Percentiles rank a stretch among this genome's conserved stretches.
Conservation (phyloP, 1,140 invertebrate genomes). For the Dufourea novaeangliae region DNA sequence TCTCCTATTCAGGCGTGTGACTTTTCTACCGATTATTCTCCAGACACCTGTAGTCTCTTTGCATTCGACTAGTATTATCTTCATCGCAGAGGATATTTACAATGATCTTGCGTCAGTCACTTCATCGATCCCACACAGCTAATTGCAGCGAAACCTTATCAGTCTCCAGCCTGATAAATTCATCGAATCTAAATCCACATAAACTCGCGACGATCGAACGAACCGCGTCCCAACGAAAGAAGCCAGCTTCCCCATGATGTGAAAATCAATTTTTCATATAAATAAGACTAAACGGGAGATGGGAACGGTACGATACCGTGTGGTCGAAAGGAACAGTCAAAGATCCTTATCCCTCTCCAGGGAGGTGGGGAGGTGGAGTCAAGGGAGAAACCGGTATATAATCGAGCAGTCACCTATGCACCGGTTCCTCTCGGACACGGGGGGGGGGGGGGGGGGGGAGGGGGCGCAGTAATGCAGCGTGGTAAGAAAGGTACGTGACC, state of each 20-base stretch:
- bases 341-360: slow-evolving; percentile 45
- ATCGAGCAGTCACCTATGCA: slow-evolving; percentile 61
- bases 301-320: slow-evolving; percentile 26
- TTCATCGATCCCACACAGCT: too few relatives aligned
- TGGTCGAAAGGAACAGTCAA: slow-evolving; percentile 6
- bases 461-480: slow-evolving; percentile 50
- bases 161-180: not conserved
- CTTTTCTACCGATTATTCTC: too few relatives aligned
- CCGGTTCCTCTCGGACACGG: slow-evolving; percentile 57
- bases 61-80: too few relatives aligned
- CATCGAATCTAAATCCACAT: not conserved
- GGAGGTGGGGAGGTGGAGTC: not conserved
- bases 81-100: too few relatives aligned
- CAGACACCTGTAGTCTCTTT: too few relatives aligned
- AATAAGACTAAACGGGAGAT: slow-evolving; percentile 38
- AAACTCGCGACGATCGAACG: not conserved
- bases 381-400: slow-evolving; percentile 59
- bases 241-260: too few relatives aligned
- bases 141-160: not conserved
- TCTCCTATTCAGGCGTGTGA: too few relatives aligned
- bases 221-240: not conserved
- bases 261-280: slow-evolving; percentile 41
- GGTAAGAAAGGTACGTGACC: slow-evolving; percentile 57
- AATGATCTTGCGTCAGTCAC: too few relatives aligned
- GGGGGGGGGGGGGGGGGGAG: too few relatives aligned